Evolutionary conservation across 2,888 invertebrate genomes (phyloP).

Genomic region (Allophyes oxyacanthae): DNA sequence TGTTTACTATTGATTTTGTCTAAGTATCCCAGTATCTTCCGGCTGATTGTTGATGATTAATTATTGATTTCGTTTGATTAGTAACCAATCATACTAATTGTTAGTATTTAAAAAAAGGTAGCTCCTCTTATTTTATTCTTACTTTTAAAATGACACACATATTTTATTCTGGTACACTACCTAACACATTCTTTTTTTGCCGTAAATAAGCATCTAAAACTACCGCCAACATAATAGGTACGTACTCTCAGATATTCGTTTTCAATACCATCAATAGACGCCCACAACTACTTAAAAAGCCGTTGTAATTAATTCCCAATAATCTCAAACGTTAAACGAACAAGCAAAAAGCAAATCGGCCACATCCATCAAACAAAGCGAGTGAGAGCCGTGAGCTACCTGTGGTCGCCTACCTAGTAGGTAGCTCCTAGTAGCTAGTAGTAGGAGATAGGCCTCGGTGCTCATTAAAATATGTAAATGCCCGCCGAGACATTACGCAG

Average conservation of each 20-base stretch:
- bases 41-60: too few relatives aligned
- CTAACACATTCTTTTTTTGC: too few relatives aligned
- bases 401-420: slow-evolving; percentile 56
- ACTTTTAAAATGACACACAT: too few relatives aligned
- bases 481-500: slow-evolving; percentile 86
- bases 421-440: slow-evolving; percentile 35
- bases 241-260: too few relatives aligned
- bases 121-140: too few relatives aligned
- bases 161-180: too few relatives aligned
- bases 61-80: too few relatives aligned
- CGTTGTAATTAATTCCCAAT: slow-evolving; percentile 42
- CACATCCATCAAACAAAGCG: slow-evolving; percentile 55
- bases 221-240: too few relatives aligned
- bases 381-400: slow-evolving; percentile 57
- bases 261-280: too few relatives aligned
- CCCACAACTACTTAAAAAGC: slow-evolving; percentile 9
- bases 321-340: slow-evolving; percentile 41
- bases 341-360: slow-evolving; percentile 49
- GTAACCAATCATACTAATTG: too few relatives aligned
- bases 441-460: slow-evolving; percentile 79
- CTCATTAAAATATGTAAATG: slow-evolving; percentile 90
- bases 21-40: neutral
- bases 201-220: too few relatives aligned
- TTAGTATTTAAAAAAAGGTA: too few relatives aligned
- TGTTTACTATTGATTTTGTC: neutral